Base-by-base conservation (phyloP, 1,140 invertebrate species). In the Drosophila willistoni region DNA sequence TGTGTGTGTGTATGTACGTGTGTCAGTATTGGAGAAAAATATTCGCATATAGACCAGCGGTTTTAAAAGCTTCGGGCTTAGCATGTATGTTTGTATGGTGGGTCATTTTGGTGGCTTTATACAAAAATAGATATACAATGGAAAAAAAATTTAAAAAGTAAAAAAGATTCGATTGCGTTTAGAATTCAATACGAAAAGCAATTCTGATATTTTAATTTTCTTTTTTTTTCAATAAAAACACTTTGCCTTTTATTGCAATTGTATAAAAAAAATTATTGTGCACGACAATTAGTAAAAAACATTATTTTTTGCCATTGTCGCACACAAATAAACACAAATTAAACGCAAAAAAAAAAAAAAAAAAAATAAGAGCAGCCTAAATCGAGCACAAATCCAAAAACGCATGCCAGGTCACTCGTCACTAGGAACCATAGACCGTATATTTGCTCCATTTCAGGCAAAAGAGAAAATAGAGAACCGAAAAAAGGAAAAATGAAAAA, bases 361-460 rank as follows among this genome's bases (percentile, higher is more conserved):
- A 59, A 44, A 47, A 61, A 68, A 64, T 54, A 79, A 59, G 69
- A 64, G 33, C 19, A 67, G 57, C 75, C 74, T 67, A 77, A 69
- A 54, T 66, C 68, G 65, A 67, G 71, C 71, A 42, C 42, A 76
- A 79, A 75, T 76, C 65, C 25, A 65, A 71, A 83, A 71, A 71
- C 77, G 60, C 57, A 63, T 65, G 65, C 54, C 67, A 72, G 75
- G 67, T 77, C 74, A 77, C 74, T 77, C 75, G 74, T 77, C 73
- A 69, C 44, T 51, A 22, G 7, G 9, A 51, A 51, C 17, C 44
- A 64, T 4, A 54, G 29, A 19, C n/a, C 41, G 17, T 17, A 51
- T 51, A 51, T 51, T 19, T 51, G 60, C 60, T 34, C n/a, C 33
- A 33, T 39, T 39, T 47, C 10, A 33, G 41, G 10, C n/a, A 7